phyloP scores from a whole-genome alignment of 1,140 invertebrate species.

The Megalopta genalis region DNA sequence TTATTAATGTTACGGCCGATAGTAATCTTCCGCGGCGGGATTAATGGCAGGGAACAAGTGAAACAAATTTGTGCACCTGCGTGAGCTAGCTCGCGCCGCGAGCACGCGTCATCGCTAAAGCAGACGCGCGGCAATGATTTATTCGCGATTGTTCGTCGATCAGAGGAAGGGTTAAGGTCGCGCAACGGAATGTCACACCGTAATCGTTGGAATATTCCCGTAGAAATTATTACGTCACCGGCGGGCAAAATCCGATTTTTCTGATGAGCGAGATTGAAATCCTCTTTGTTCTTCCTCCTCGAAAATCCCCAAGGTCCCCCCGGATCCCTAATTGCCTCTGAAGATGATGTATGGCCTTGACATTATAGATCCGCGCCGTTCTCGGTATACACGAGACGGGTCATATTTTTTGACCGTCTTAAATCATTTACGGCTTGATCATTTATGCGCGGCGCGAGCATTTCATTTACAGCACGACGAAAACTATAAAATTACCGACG shows the following conservation, averaged over 20 bases:
- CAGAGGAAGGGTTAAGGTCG: slow-evolving; percentile 59
- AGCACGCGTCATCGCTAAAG: slow-evolving; percentile 50
- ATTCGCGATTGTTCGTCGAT: slow-evolving; percentile 43
- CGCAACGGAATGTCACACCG: slow-evolving; percentile 34
- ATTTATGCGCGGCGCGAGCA: no score
- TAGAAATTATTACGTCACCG: slow-evolving; percentile 49
- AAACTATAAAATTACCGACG: no score
- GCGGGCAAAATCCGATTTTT: slow-evolving; percentile 32
- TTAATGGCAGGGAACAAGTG: not conserved
- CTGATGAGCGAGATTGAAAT: not conserved
- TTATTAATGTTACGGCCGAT: not conserved
- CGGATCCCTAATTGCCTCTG: not conserved
- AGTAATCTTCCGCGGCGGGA: not conserved
- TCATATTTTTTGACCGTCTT: no score
- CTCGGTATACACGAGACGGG: no score
- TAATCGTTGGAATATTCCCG: slow-evolving; percentile 58
- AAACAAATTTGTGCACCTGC: not conserved
- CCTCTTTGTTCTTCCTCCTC: not conserved
- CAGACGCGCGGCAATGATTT: slow-evolving; percentile 49
- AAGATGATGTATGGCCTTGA: no score
- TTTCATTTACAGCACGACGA: no score
- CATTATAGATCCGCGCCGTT: no score
- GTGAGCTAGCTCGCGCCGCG: not conserved
- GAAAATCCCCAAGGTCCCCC: not conserved
- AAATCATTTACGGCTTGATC: no score